Evolutionary conservation across 1,140 invertebrate species (phyloP), one percentile per base, ranked within the genome.

Genomic region (Magallana gigas): DNA sequence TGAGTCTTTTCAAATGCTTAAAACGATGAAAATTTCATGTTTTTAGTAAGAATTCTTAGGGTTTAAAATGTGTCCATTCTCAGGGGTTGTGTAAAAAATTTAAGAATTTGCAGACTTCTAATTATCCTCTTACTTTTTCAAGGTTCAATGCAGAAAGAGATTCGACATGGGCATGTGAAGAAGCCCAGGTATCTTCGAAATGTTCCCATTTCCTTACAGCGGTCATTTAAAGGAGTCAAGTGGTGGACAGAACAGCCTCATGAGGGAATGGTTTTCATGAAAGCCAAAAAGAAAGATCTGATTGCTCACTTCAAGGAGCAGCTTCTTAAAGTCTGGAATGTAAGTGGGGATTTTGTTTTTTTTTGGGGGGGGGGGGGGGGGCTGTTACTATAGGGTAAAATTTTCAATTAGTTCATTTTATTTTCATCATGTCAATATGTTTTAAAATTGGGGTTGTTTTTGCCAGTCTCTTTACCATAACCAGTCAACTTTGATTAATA

Each of bases 221-320:
- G 88, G 76, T 89, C 89, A 18, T 94, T 92, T 88, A 93, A 94
- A 87, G 91, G 89, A 83, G 83, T 89, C 3, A 91, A 92, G 83
- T 93, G 92, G 92, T 94, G 92, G 92, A 84, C 91, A 60, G 89
- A 88, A 5, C 58, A 85, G 12, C 91, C 92, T 8, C 86, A 81
- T 9, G 84, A 89, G 58, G 91, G 92, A 23, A 91, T 90, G 57
- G 62, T 85, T 9, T 91, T 91, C 57, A 60, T 91, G 0, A 90
- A 89, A 57, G 90, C 93, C 16, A 85, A 92, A 18, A 92, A 90
- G 88, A 14, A 58, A 23, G 91, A 92, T 84, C 87, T 94, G 0
- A 86, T 89, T 14, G 71, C 80, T 58, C 90, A 92, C 36, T 94
- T 92, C 82, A 91, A 91, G 85, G 91, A 92, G 14, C 93, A 94